Conservation (phyloP, 2,113 vertebrate genomes). For the Bothrops jararaca region DNA sequence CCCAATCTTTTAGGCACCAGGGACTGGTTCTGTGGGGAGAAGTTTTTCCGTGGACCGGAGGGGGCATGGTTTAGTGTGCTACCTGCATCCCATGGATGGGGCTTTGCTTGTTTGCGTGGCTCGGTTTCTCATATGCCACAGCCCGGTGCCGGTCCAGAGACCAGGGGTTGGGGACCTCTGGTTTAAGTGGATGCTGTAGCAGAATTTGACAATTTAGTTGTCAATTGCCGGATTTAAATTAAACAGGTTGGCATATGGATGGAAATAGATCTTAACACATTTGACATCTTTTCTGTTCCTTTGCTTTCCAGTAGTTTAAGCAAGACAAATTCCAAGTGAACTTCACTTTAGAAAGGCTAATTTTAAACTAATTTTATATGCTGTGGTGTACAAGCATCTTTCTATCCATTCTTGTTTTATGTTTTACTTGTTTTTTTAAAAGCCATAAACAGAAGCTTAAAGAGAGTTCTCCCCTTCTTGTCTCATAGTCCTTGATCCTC, state of each 20-base stretch:
- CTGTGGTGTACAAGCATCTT: neutral
- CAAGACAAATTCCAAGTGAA: neutral
- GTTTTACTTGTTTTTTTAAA: neutral
- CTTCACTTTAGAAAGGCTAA: neutral
- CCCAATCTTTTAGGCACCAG: too few relatives aligned
- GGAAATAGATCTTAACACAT: neutral
- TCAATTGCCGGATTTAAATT: neutral
- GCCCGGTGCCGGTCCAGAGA: too few relatives aligned
- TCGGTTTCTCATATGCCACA: too few relatives aligned
- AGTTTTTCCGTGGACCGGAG: too few relatives aligned
- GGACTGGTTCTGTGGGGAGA: too few relatives aligned
- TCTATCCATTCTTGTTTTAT: neutral
- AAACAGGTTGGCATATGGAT: neutral
- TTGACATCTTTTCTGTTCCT: neutral
- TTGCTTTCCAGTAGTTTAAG: neutral
- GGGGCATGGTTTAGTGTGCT: too few relatives aligned
- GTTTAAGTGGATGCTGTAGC: neutral
- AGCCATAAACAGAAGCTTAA: neutral
- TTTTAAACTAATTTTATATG: neutral
- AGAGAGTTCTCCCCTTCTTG: neutral
- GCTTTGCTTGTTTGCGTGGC: too few relatives aligned
- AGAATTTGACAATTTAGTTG: neutral
- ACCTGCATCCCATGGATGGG: too few relatives aligned
- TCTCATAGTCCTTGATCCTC: conserved; percentile 83
- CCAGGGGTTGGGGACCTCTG: too few relatives aligned